Evolutionary conservation across 2,888 invertebrate species (phyloP).

Genomic region (Empis stercorea): DNA sequence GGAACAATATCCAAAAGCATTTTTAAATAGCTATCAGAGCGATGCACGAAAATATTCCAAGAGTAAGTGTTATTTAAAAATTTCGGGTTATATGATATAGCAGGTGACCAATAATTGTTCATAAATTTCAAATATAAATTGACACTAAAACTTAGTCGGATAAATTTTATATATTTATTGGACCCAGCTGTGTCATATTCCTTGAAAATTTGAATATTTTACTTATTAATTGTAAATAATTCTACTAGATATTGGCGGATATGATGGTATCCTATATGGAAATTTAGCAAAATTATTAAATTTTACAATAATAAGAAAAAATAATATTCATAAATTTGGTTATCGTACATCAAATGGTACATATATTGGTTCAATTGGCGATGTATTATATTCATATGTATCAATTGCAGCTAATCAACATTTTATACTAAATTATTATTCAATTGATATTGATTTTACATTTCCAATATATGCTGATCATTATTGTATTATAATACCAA

Average conservation of each 20-base stretch:
- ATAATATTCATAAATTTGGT: neutral
- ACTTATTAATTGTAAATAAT: too few relatives aligned
- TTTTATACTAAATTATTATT: neutral
- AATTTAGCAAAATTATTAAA: constrained; percentile 28
- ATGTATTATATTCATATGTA: neutral
- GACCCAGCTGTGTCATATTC: too few relatives aligned
- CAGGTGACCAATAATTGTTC: too few relatives aligned
- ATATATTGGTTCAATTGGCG: neutral
- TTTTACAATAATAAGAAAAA: constrained; percentile 15
- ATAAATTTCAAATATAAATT: too few relatives aligned
- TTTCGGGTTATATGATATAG: too few relatives aligned
- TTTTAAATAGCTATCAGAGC: too few relatives aligned
- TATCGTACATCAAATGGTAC: neutral
- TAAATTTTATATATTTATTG: too few relatives aligned
- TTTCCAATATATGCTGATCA: neutral
- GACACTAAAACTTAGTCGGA: too few relatives aligned
- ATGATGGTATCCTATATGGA: constrained; percentile 30
- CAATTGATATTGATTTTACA: neutral
- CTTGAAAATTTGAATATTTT: too few relatives aligned
- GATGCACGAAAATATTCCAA: too few relatives aligned
- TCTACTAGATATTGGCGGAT: constrained; percentile 21
- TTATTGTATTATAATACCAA: neutral
- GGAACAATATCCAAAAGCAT: constrained; percentile 13
- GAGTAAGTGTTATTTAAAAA: too few relatives aligned
- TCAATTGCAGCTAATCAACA: neutral